Conservation (phyloP, 1,140 invertebrate species). For the Tetramorium parvispinum region DNA sequence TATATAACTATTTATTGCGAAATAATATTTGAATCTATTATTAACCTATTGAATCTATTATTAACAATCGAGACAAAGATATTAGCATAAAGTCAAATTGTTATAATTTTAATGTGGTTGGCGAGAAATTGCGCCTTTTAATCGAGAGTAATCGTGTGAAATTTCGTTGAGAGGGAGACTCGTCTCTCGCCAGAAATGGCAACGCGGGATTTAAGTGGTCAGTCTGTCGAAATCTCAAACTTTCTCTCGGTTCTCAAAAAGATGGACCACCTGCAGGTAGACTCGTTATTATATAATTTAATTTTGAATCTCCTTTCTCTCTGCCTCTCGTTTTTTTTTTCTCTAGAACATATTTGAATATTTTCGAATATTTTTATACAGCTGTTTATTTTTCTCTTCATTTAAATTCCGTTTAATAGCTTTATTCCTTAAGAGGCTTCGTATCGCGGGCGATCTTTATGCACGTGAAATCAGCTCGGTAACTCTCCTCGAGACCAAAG, state of each 20-base stretch:
- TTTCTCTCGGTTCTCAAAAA: conserved; percentile 52
- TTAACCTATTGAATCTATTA: background rate
- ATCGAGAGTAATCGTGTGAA: background rate
- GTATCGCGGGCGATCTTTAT: background rate
- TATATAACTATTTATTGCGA: background rate
- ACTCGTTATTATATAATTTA: conserved; percentile 31
- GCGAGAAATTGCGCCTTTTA: conserved; percentile 8
- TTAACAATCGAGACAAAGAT: background rate
- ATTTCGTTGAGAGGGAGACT: conserved; percentile 28
- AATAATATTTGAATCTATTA: background rate
- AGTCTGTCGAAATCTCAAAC: conserved; percentile 60
- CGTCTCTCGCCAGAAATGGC: conserved; percentile 30
- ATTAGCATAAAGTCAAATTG: background rate
- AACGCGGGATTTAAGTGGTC: conserved; percentile 29
- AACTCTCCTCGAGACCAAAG: background rate
- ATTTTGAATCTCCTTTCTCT: background rate
- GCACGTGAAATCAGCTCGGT: background rate
- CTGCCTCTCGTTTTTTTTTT: background rate
- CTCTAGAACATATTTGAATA: background rate
- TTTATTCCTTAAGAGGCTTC: background rate
- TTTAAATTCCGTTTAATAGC: background rate
- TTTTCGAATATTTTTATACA: background rate
- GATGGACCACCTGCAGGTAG: conserved; percentile 1
- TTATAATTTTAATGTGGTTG: background rate
- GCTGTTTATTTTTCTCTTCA: background rate